Base-by-base conservation (phyloP, 2,797 vertebrate genomes). In the Cercopithecus hamlyni region DNA sequence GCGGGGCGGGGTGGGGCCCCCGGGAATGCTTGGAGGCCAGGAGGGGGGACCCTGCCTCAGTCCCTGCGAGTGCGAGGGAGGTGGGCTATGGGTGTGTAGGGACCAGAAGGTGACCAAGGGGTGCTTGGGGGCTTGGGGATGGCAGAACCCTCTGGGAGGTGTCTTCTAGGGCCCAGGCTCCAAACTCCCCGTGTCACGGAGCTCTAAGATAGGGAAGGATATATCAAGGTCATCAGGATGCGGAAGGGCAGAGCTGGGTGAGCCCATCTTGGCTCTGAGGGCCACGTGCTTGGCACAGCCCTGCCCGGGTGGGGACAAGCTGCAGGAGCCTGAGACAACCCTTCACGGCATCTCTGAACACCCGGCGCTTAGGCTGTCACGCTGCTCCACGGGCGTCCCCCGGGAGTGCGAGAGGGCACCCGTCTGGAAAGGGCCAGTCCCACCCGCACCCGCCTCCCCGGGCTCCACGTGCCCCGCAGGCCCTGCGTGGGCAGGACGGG, bases 301-400 rank as follows among this genome's bases (percentile, higher is more conserved):
- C 4, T 6, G 19, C 33, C 20, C 2, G 10, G 45, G 41, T 77
- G n/a, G 67, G 70, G 70, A 27, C 0, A 9, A 15, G 52, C 52
- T 22, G 52, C 52, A 20, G 52, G 52, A 55, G 2, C 45, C 52
- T n/a, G 39, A 58, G 64, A 24, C 26, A 41, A 76, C 52, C 19
- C 15, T 58, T 33, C 22, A 22, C 1, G 27, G 17, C 22, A 1
- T 94, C 70, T 50, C 26, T 4, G 61, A 24, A 55, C 67, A 75
- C 17, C 39, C 0, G 0, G 7, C 52, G 50, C 17, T 9, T 1
- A 17, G 20, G 55, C 80, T 39, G 3, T 50, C 39, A 10, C 1
- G 1, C 27, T 3, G 12, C 26, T 72, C n/a, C 17, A 7, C 8
- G 7, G 64, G 17, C 7, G 0, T 19, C 33, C 33, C 64, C 64